Evolutionary conservation across 2,113 vertebrate genomes (phyloP), one percentile per base, ranked within the genome.

Genomic region (Burhinus bistriatus): DNA sequence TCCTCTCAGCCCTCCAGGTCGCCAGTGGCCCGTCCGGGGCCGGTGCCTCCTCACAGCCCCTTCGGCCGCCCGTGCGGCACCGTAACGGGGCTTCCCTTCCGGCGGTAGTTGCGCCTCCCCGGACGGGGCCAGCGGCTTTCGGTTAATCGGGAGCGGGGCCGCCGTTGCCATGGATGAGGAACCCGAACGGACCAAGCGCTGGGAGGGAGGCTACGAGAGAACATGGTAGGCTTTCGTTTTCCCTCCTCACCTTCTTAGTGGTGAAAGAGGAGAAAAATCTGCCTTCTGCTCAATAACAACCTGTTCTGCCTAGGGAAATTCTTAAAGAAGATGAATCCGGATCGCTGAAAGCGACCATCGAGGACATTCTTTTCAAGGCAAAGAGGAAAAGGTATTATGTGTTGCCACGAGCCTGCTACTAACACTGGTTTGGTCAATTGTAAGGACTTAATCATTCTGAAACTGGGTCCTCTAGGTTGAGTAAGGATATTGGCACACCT

Each of bases 171-270:
- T 99, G 99, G 99, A 99, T 76, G 99, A 99, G 59, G 99, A 99
- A 45, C 99, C 99, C 42, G 99, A 99, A 95, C 98, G 98, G 98
- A 98, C 99, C 19, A 99, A 99, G 93, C 99, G 99, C 34, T 99
- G 99, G 99, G 99, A 99, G 97, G 99, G 99, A n/a, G 99, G 99
- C 92, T 99, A 99, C 87, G 99, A 99, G 93, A 98, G 99, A 92
- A 99, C 99, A 89, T 99, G 99, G 99, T 99, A 59, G 97, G 97
- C 30, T 47, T 52, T 7, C 3, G 14, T 38, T 44, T 23, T 21
- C 26, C 40, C 9, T 34, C 15, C 14, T 52, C 15, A 5, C 11
- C 34, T 23, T 10, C 17, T 29, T 21, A 19, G 2, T 3, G 44
- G 15, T n/a, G 26, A 84, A 27, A 12, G 6, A 2, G 34, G 8